A percentile compares a stretch with the other conserved stretches of the same genome.
These are phyloP conservation scores for Himalopsyche japonica DNA, from an alignment of 2,888 invertebrate species.

Conservation along the genomic window DNA sequence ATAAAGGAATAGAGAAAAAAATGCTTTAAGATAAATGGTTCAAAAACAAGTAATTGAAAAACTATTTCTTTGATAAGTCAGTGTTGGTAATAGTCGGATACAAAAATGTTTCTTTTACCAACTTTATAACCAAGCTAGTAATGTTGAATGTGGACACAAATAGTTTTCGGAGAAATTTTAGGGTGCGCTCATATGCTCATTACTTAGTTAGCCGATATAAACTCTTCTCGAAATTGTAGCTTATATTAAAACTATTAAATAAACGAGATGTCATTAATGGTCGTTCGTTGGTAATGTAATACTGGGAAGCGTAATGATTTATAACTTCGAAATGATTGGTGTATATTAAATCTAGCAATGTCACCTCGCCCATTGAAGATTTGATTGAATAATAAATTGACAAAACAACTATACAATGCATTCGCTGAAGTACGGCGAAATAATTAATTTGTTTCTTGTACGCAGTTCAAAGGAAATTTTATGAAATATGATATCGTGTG, in stretches of 20 bases:
- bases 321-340: background rate
- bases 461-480: too few relatives aligned
- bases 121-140: too few relatives aligned
- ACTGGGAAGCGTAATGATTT: background rate
- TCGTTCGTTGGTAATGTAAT: background rate
- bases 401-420: background rate
- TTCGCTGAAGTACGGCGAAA: too few relatives aligned
- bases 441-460: too few relatives aligned
- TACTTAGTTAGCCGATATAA: background rate
- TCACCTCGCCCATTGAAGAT: background rate
- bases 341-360: background rate
- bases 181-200: background rate
- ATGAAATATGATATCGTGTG: too few relatives aligned
- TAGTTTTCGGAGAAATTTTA: background rate
- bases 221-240: background rate
- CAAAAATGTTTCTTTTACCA: too few relatives aligned
- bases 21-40: too few relatives aligned
- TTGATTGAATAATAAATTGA: background rate
- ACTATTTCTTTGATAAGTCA: too few relatives aligned
- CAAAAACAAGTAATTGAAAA: too few relatives aligned
- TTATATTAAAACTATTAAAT: background rate
- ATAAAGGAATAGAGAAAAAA: too few relatives aligned
- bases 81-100: too few relatives aligned
- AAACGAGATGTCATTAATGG: background rate
- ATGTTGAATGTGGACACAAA: background rate